phyloP scores from a whole-genome alignment of 2,113 vertebrate species.

The Notothenia coriiceps region DNA sequence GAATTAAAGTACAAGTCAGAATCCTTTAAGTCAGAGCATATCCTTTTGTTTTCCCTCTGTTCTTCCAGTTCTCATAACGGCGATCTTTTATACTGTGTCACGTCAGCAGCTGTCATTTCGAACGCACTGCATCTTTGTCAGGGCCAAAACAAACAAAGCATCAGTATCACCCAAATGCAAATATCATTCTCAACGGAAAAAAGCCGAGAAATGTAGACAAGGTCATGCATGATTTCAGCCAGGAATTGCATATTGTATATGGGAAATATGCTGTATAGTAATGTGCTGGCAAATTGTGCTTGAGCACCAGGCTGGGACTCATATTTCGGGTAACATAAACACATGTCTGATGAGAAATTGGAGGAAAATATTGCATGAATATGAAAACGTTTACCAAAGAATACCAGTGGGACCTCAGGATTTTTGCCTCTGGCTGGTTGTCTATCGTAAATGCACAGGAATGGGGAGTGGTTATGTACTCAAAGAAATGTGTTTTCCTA shows the following conservation, averaged over 20 bases:
- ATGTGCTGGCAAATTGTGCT: conserved; percentile 51
- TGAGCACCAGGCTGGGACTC: conserved; percentile 57
- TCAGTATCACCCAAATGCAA: conserved; percentile 44
- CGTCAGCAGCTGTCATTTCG: conserved; percentile 32
- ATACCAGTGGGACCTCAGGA: conserved; percentile 39
- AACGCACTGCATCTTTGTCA: conserved; percentile 36
- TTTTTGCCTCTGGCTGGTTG: conserved; percentile 26
- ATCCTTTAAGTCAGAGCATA: conserved; percentile 49
- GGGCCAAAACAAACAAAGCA: conserved; percentile 53
- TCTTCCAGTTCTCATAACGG: conserved; percentile 48
- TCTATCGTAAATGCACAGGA: conserved; percentile 40
- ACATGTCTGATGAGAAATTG: conserved; percentile 64
- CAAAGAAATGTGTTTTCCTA: conserved; percentile 53
- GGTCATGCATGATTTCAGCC: conserved; percentile 63
- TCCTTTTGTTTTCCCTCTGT: conserved; percentile 49
- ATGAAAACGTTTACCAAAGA: conserved; percentile 59
- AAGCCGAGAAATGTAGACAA: conserved; percentile 65
- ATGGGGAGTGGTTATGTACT: conserved; percentile 32
- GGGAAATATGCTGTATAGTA: conserved; percentile 49
- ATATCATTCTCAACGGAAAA: conserved; percentile 42
- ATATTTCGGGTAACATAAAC: conserved; percentile 67
- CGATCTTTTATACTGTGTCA: conserved; percentile 43
- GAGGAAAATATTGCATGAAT: conserved; percentile 74
- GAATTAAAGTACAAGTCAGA: conserved; percentile 56
- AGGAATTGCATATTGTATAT: conserved; percentile 65